Conservation (phyloP, 2,113 vertebrate species). For the Plotosus lineatus region DNA sequence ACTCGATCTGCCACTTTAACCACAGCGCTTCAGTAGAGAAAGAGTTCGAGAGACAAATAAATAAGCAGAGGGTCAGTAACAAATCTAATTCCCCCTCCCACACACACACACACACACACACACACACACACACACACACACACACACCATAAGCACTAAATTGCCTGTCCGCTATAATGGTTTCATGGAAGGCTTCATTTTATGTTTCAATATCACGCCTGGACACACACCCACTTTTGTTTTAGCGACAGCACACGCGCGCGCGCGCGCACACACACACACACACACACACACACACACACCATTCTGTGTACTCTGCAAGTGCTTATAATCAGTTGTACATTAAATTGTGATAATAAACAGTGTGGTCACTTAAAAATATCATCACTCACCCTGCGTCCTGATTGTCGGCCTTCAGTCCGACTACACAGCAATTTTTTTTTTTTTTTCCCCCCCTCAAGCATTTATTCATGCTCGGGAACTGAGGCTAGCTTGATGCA, state of each 20-base stretch:
- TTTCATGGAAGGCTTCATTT: conserved; percentile 25
- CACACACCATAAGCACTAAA: neutral
- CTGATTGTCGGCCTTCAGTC: neutral
- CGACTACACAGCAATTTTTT: neutral
- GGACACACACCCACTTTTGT: conserved; percentile 1
- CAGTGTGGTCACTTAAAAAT: neutral
- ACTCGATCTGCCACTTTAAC: conserved; percentile 10
- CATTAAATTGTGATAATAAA: neutral
- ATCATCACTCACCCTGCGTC: neutral
- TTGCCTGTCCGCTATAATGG: conserved; percentile 5
- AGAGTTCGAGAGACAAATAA: conserved; percentile 2
- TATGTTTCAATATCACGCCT: conserved; percentile 10
- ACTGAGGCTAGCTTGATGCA: neutral
- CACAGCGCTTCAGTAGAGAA: neutral
- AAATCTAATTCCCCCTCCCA: neutral
- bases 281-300: neutral
- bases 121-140: neutral
- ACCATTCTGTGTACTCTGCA: neutral
- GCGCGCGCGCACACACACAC: conserved; percentile 14
- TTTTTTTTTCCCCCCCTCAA: no score
- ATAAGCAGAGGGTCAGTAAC: neutral
- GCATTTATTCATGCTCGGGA: neutral
- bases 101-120: neutral
- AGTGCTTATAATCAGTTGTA: neutral
- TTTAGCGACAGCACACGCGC: neutral